phyloP scores from a whole-genome alignment of 2,113 vertebrate species.

The Tupaia tana region DNA sequence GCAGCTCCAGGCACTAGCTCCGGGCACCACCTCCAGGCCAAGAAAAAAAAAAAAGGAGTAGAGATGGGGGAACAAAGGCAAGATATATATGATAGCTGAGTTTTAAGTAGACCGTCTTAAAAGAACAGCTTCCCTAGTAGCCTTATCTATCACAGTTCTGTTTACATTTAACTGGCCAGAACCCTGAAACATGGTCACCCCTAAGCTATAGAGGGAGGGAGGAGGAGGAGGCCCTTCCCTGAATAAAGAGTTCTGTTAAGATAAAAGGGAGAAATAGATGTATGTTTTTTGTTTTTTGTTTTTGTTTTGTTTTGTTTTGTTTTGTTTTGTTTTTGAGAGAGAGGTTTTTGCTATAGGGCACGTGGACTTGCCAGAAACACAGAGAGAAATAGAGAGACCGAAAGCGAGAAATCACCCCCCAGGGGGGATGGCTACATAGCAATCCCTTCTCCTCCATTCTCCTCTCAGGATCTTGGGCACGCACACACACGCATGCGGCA shows the following conservation, averaged over 20 bases:
- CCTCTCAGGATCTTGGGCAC: too few relatives aligned
- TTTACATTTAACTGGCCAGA: conserved; percentile 4
- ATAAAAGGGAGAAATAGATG: neutral
- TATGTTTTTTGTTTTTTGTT: too few relatives aligned
- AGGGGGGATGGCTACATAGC: too few relatives aligned
- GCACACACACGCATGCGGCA: too few relatives aligned
- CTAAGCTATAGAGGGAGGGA: neutral
- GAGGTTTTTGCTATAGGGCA: too few relatives aligned
- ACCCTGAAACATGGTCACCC: neutral
- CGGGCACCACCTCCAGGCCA: neutral
- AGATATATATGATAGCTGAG: neutral
- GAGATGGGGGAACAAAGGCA: neutral
- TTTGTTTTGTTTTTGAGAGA: too few relatives aligned
- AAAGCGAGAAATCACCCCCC: too few relatives aligned
- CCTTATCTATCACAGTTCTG: neutral
- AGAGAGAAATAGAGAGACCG: too few relatives aligned
- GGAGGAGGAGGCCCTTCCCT: neutral
- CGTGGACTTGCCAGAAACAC: too few relatives aligned
- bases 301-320: too few relatives aligned
- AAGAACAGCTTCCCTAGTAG: conserved; percentile 29
- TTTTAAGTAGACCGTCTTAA: neutral
- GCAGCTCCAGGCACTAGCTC: neutral
- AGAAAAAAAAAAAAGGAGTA: neutral
- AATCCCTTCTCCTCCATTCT: too few relatives aligned
- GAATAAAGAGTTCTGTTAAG: neutral